Evolutionary conservation across 30 jellyfish, hydroid and myxozoan genomes (phyloP).

Genomic region (Aurelia aurita): DNA sequence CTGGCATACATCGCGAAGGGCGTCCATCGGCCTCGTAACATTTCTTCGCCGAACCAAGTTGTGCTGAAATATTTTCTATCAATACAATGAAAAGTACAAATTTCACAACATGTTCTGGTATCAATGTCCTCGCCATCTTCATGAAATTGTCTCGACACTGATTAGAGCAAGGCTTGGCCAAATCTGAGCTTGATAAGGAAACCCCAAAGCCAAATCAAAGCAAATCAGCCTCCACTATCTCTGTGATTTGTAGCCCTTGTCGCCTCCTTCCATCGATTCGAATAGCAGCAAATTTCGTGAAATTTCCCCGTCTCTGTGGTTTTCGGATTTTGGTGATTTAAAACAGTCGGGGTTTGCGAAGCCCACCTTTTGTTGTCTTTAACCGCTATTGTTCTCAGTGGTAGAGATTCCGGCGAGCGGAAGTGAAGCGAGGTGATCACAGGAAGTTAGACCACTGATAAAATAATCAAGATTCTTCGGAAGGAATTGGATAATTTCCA

Average conservation of each 20-base stretch:
- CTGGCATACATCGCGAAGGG: slow-evolving; percentile 98
- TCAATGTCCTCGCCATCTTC: slow-evolving; percentile 5
- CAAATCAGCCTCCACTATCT: not conserved
- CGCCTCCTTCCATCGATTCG: not conserved
- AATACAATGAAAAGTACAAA: slow-evolving; percentile 12
- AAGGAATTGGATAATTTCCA: slow-evolving; percentile 42
- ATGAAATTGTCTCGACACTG: not conserved
- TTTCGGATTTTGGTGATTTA: slow-evolving; percentile 16
- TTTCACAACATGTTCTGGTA: not conserved
- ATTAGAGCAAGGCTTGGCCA: not conserved
- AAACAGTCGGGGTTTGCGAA: slow-evolving; percentile 31
- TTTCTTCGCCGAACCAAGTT: slow-evolving; percentile 82
- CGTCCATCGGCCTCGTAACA: slow-evolving; percentile 87
- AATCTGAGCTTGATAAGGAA: not conserved
- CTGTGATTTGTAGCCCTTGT: slow-evolving; percentile 11
- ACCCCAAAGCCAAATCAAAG: not conserved
- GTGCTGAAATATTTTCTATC: slow-evolving; percentile 34
- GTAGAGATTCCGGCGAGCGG: slow-evolving; percentile 73
- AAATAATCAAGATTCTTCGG: slow-evolving; percentile 53
- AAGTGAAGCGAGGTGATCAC: slow-evolving; percentile 64
- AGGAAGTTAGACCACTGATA: slow-evolving; percentile 53
- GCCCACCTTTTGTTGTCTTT: slow-evolving; percentile 17
- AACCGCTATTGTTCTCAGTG: slow-evolving; percentile 63
- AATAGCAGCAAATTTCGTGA: not conserved
- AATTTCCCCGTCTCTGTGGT: slow-evolving; percentile 60